These are phyloP conservation scores for Parauchenoglanis ngamensis DNA, from an alignment of 2,797 vertebrate species.

Conservation along the genomic window DNA sequence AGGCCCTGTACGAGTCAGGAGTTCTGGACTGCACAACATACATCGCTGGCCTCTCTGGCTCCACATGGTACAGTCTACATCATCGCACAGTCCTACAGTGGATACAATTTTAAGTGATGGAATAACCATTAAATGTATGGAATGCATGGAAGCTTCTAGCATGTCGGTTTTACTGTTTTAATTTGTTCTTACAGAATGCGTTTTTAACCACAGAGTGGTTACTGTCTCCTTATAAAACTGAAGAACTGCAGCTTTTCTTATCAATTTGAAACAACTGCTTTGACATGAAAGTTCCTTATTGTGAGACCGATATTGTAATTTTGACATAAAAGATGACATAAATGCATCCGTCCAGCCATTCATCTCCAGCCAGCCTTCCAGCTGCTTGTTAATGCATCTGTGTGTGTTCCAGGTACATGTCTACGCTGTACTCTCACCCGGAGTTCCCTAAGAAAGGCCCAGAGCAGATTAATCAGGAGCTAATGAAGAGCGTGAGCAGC, in stretches of 20 bases:
- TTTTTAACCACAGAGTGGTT: background rate
- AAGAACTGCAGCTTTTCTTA: no score
- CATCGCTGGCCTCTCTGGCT: slow-evolving; percentile 92
- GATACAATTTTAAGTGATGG: no score
- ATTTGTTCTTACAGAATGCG: background rate
- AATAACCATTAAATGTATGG: background rate
- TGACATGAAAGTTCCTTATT: background rate
- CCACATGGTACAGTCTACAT: slow-evolving; percentile 84
- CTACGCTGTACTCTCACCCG: slow-evolving; percentile 88
- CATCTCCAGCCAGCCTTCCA: background rate
- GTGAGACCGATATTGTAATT: background rate
- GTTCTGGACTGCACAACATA: slow-evolving; percentile 93
- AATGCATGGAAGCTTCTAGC: background rate
- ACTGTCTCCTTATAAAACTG: background rate
- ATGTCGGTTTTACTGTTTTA: background rate
- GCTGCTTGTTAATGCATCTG: background rate
- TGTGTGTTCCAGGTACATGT: slow-evolving; percentile 87
- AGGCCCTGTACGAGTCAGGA: slow-evolving; percentile 92
- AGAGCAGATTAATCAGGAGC: slow-evolving; percentile 88
- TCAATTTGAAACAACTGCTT: background rate
- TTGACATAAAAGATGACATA: background rate
- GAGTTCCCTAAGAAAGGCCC: slow-evolving; percentile 91
- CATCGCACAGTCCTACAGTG: background rate
- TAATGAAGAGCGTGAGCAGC: slow-evolving; percentile 90
- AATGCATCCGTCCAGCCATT: background rate